Base-by-base conservation (phyloP, 2,113 vertebrate genomes). In the Ovibos moschatus region DNA sequence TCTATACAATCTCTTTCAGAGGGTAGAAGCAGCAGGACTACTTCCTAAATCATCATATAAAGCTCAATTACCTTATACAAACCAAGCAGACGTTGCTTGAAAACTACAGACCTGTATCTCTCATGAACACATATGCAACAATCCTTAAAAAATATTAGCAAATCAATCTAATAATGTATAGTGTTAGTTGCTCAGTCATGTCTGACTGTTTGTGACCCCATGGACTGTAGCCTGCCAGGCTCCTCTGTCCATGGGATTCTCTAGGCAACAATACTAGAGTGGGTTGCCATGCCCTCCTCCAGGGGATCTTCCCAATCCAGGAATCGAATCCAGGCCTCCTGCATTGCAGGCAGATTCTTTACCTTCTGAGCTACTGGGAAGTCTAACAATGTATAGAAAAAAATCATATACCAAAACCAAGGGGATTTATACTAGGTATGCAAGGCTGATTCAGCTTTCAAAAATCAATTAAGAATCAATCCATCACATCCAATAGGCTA, bases 81-180 rank as follows among this genome's bases (percentile, higher is more conserved):
- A 86, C 5, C 51, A 95, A 27, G 58, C 11, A 76, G 17, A 33
- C 3, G 43, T 89, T 81, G 64, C 2, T 91, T 62, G 23, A 87
- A 97, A 95, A 85, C 13, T 14, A 85, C 0, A 55, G 12, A 90
- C 21, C 3, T 55, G 11, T 43, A 58, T 83, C 1, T 86, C 23
- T 79, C 40, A 90, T 62, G 28, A 86, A 83, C 60, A 53, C 2
- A 83, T 7, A 47, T 71, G 12, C 16, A 95, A 87, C 76, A 78
- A 57, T 58, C 33, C 71, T 92, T 79, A 53, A 84, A 98, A 92
- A 92, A 89, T 71, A 85, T 50, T 94, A 47, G 30, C 14, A 96
- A 55, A 62, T 27, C 58, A 81, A 71, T 79, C 13, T 6, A 87
- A 78, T 1, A 60, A 76, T 55, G 2, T 92, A 40, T 53, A 55